Percentiles rank a stretch among this genome's conserved stretches.
Conservation (phyloP, 2,888 invertebrate genomes). For the Drosophila melanocephala region DNA sequence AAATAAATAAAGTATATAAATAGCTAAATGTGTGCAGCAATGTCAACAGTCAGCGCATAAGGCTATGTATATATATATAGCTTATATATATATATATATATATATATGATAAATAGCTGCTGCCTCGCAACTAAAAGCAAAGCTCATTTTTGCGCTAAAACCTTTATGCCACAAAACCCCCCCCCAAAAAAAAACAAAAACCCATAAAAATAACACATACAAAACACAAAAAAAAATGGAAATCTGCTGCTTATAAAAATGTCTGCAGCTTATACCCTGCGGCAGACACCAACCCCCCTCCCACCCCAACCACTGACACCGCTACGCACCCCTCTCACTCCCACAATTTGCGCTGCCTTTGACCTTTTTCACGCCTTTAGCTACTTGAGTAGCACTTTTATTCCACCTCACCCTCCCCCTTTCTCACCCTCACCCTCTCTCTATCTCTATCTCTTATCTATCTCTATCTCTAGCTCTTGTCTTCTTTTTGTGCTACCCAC, state of each 20-base stretch:
- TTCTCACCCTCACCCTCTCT: neutral
- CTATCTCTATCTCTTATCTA: constrained; percentile 3
- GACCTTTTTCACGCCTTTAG: constrained; percentile 80
- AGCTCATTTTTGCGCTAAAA: constrained; percentile 25
- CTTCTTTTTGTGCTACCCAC: constrained; percentile 8
- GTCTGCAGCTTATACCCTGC: constrained; percentile 45
- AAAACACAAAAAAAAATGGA: constrained; percentile 36
- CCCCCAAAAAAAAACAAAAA: neutral
- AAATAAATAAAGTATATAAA: constrained; percentile 21
- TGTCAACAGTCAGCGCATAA: constrained; percentile 31
- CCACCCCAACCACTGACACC: neutral
- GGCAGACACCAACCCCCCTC: constrained; percentile 17
- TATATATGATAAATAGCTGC: constrained; percentile 33
- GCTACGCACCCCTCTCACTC: neutral
- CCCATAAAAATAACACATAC: constrained; percentile 16
- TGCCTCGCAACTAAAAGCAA: constrained; percentile 31
- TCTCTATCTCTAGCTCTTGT: constrained; percentile 6
- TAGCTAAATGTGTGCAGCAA: constrained; percentile 35
- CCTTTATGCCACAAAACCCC: constrained; percentile 20
- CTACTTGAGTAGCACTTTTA: constrained; percentile 71
- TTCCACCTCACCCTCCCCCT: constrained; percentile 33
- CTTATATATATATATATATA: neutral
- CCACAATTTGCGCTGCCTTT: constrained; percentile 62
- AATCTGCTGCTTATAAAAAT: constrained; percentile 37
- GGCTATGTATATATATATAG: constrained; percentile 16